Percentiles rank a stretch among this genome's conserved stretches.
Conservation (phyloP, 2,797 vertebrate species). For the Galagoides demidoff region DNA sequence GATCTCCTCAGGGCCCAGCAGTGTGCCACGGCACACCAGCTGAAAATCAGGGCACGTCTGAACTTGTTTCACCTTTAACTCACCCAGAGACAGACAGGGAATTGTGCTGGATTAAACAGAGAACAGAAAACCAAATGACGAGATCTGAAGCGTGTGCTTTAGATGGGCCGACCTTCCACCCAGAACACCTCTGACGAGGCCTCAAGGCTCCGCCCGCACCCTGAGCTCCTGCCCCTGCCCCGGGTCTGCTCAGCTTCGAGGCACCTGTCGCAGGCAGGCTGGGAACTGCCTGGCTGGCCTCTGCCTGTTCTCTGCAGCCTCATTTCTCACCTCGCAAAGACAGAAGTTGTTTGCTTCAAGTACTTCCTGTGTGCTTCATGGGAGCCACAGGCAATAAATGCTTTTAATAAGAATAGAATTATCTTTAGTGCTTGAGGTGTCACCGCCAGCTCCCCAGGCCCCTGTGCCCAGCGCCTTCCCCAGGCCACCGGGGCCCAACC, state of each 20-base stretch:
- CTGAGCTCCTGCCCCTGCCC: too few species aligned
- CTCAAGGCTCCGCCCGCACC: fast-evolving
- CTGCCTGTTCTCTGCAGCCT: not conserved
- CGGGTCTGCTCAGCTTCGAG: not conserved
- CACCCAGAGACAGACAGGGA: not conserved
- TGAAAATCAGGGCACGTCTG: not conserved
- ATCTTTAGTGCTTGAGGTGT: not conserved
- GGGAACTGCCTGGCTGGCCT: not conserved
- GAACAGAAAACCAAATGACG: not conserved
- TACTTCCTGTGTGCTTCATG: not conserved
- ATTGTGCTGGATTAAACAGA: not conserved
- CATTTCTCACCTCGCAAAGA: not conserved
- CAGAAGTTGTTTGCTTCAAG: not conserved
- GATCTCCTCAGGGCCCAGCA: too few species aligned
- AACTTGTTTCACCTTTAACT: not conserved
- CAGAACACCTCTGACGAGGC: not conserved
- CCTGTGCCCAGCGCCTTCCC: not conserved
- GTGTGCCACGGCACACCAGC: too few species aligned
- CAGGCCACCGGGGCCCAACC: not conserved
- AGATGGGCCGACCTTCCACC: fast-evolving
- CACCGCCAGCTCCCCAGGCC: not conserved
- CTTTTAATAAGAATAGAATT: not conserved
- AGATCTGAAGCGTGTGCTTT: fast-evolving
- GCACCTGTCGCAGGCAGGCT: fast-evolving
- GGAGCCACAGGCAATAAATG: not conserved